Percentiles rank a stretch among this genome's conserved stretches.
phyloP scores from a whole-genome alignment of 1,140 invertebrate species.

The Lordiphosa clarofinis region DNA sequence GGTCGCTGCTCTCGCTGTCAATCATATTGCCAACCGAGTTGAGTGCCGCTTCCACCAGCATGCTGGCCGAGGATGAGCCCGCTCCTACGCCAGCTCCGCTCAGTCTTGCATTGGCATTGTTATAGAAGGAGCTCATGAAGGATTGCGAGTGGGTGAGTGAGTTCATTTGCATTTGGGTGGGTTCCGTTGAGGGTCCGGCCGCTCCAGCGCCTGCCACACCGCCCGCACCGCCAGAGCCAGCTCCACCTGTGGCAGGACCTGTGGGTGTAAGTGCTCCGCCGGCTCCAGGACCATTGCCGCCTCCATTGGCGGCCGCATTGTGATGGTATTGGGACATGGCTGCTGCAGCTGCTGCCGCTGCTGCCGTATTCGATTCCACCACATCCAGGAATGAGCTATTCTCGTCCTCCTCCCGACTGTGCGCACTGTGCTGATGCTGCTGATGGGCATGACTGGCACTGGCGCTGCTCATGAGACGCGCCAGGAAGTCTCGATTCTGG shows the following conservation, averaged over 20 bases:
- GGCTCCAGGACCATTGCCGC: slow-evolving; percentile 7
- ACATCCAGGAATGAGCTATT: slow-evolving; percentile 78
- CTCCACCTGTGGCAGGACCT: slow-evolving; percentile 11
- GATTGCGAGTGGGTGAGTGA: slow-evolving; percentile 72
- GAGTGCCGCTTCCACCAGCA: slow-evolving; percentile 78
- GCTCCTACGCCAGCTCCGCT: slow-evolving; percentile 50
- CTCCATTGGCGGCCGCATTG: slow-evolving; percentile 26
- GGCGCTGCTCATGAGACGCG: slow-evolving; percentile 73
- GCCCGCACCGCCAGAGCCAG: slow-evolving; percentile 7
- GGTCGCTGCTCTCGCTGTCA: slow-evolving; percentile 74
- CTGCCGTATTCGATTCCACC: slow-evolving; percentile 74
- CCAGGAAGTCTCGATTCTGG: slow-evolving; percentile 73
- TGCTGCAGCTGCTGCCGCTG: slow-evolving; percentile 46
- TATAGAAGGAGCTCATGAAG: slow-evolving; percentile 79
- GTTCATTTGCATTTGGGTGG: slow-evolving; percentile 75
- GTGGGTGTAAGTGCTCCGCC: slow-evolving; percentile 1
- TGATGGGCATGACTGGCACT: slow-evolving; percentile 54
- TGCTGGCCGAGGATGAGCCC: slow-evolving; percentile 75
- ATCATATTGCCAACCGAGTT: slow-evolving; percentile 80
- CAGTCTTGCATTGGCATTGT: slow-evolving; percentile 74
- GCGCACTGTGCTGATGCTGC: slow-evolving; percentile 60
- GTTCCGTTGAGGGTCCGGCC: slow-evolving; percentile 25
- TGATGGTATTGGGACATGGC: slow-evolving; percentile 74
- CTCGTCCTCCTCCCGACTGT: slow-evolving; percentile 72
- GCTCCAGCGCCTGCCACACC: slow-evolving; percentile 22